Base-by-base conservation (phyloP, 2,888 invertebrate genomes). In the Lycocerus yunnanus region DNA sequence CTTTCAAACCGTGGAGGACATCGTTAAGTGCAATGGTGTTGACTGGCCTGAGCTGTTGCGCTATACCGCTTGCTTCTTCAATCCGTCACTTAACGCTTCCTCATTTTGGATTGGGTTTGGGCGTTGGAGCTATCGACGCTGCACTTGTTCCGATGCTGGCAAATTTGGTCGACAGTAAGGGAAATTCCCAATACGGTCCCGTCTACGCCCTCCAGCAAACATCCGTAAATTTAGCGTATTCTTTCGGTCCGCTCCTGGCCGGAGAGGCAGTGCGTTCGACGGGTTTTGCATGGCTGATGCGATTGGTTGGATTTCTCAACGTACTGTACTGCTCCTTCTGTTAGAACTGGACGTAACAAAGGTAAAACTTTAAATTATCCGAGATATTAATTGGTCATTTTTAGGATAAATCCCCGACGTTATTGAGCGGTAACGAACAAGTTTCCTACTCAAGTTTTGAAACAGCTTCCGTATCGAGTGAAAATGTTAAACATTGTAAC, bases 161-260 rank as follows among this genome's bases (percentile, higher is more conserved):
- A 0, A 90, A 91, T 70, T 88, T 95, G 74, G 94, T 95, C 3
- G 93, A 93, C 85, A 82, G 84, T 11, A 84, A 87, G 76, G 89
- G 90, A 77, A 88, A 88, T 78, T 90, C 90, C n/a, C 90, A 91
- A 79, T 95, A 95, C 84, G 94, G 94, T 3, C 91, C 91, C 0
- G 92, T 95, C n/a, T 96, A 95, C 84, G 93, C 95, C 69, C 90
- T 96, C 71, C 95, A 94, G 81, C 95, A 96, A 87, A 92, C 92
- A 14, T 92, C 95, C 4, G 94, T 95, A 63, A 93, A 95, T 81
- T 87, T 95, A 66, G 95, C 95, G 16, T 96, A 95, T 84, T 92
- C 92, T 24, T 86, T 95, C 66, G 95, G 94, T 71, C 95, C 95
- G 0, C 88, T 95, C 61, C 84, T 93, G 66, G 94, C 94, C 15